phyloP scores from a whole-genome alignment of 1,140 invertebrate species.

The Asbolus verrucosus region DNA sequence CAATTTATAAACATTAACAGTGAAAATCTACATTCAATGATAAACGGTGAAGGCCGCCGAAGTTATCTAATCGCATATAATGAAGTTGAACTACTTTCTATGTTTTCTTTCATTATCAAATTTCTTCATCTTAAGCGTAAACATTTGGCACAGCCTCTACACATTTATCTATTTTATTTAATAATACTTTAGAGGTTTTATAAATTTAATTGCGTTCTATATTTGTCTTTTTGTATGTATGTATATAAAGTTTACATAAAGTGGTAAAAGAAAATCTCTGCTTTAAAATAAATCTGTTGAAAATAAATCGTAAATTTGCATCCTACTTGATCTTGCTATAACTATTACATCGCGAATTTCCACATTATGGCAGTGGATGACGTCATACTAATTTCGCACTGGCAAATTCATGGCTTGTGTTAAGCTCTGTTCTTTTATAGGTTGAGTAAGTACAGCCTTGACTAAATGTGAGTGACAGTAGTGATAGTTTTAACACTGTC shows the following conservation, averaged over 20 bases:
- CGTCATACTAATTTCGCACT: conserved; percentile 15
- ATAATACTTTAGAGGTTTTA: no score
- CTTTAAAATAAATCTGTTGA: neutral
- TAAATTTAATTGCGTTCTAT: no score
- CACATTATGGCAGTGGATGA: conserved; percentile 3
- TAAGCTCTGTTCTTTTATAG: neutral
- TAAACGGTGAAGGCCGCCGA: conserved; percentile 22
- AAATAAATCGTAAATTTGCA: conserved; percentile 5
- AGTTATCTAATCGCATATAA: conserved; percentile 20
- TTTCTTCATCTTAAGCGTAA: conserved; percentile 13
- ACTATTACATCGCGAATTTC: neutral
- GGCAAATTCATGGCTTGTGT: conserved; percentile 2
- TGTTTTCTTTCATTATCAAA: conserved; percentile 14
- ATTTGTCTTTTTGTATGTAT: no score
- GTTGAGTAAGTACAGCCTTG: conserved; percentile 1
- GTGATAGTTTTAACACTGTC: neutral
- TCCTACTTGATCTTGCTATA: neutral
- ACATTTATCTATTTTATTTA: no score
- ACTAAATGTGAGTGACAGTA: neutral
- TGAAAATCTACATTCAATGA: conserved; percentile 8
- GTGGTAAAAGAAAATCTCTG: no score
- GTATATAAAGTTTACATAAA: no score
- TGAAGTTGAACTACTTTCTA: conserved; percentile 30
- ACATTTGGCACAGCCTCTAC: neutral
- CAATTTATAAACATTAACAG: conserved; percentile 24